These are phyloP conservation scores for Pogonomyrmex californicus DNA, from an alignment of 1,140 invertebrate species.

Conservation along the genomic window DNA sequence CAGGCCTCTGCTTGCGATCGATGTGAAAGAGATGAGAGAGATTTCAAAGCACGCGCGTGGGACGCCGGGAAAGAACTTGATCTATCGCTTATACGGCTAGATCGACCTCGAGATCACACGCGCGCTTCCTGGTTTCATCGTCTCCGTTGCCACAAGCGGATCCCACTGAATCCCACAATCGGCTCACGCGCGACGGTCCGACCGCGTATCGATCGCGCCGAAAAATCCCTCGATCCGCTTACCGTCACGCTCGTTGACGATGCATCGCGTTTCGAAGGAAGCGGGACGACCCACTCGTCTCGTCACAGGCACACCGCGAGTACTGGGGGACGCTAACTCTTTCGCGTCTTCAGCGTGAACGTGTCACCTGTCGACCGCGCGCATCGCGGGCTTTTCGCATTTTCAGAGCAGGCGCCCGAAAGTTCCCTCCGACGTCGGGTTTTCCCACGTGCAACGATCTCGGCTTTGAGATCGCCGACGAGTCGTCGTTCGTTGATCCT, in stretches of 20 bases:
- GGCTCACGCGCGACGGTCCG: background rate
- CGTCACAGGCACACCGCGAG: too few relatives aligned
- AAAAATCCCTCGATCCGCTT: slow-evolving; percentile 22
- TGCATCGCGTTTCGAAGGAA: background rate
- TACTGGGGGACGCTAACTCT: too few relatives aligned
- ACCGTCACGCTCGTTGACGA: background rate
- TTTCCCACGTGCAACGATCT: background rate
- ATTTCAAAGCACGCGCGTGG: background rate
- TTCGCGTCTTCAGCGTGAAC: slow-evolving; percentile 5
- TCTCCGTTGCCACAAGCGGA: background rate
- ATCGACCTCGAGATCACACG: slow-evolving; percentile 21
- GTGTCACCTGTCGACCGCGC: slow-evolving; percentile 57
- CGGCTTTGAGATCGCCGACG: background rate
- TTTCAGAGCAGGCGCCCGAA: background rate
- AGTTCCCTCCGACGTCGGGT: background rate
- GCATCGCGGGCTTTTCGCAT: slow-evolving; percentile 51
- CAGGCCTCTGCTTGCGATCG: background rate
- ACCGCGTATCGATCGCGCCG: slow-evolving; percentile 9
- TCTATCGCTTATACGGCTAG: background rate
- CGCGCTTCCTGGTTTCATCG: background rate
- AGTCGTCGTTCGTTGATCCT: background rate
- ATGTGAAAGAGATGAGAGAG: background rate
- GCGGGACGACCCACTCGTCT: background rate
- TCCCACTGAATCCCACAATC: background rate
- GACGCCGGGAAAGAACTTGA: background rate